A percentile compares a stretch with the other conserved stretches of the same genome.
Conservation (phyloP, 2,113 vertebrate genomes). For the Thunnus maccoyii region DNA sequence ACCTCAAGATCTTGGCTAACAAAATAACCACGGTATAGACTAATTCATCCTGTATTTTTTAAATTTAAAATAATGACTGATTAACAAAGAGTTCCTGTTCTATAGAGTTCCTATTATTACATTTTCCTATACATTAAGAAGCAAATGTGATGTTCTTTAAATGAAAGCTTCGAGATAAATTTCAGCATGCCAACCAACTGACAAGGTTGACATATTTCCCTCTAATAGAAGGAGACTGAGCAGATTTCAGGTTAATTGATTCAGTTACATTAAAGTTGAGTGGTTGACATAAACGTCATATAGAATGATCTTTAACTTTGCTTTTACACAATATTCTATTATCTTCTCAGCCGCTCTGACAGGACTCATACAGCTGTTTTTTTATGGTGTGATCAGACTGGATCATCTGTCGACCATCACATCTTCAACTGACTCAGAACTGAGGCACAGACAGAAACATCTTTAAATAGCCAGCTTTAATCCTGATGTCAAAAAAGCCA, state of each 20-base stretch:
- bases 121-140: slow-evolving; percentile 7
- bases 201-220: slow-evolving; percentile 47
- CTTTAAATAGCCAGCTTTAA: slow-evolving; percentile 26
- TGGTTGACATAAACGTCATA: slow-evolving; percentile 34
- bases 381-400: slow-evolving; percentile 21
- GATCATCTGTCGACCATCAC: slow-evolving; percentile 21
- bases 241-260: slow-evolving; percentile 48
- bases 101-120: neutral
- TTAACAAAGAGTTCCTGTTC: neutral
- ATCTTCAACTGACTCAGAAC: slow-evolving; percentile 13
- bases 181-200: neutral
- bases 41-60: neutral
- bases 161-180: slow-evolving; percentile 30
- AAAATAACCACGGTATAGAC: neutral
- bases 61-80: neutral
- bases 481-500: neutral
- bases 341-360: slow-evolving; percentile 54
- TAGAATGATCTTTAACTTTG: slow-evolving; percentile 50
- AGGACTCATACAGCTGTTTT: slow-evolving; percentile 20
- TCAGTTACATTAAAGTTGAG: slow-evolving; percentile 49
- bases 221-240: slow-evolving; percentile 26
- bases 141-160: slow-evolving; percentile 6
- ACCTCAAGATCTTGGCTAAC: neutral
- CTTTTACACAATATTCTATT: slow-evolving; percentile 61
- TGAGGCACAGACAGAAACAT: neutral